Evolutionary conservation across 2,113 vertebrate species (phyloP).

Genomic region (Scytalopus superciliaris): DNA sequence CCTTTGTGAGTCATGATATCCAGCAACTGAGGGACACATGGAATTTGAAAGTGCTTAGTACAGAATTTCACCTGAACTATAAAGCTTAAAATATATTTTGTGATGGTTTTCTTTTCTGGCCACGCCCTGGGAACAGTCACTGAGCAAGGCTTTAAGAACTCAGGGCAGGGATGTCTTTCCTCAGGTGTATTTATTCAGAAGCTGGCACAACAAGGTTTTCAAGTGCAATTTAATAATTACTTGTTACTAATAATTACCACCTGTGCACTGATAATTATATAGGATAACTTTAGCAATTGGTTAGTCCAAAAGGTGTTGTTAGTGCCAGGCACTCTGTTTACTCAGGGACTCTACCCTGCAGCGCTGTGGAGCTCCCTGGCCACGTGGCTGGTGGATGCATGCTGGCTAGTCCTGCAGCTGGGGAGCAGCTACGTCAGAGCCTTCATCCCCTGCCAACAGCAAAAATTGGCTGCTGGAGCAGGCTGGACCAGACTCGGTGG

Average conservation of each 20-base stretch:
- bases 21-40: accelerated
- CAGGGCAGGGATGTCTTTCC: background rate
- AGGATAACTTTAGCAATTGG: background rate
- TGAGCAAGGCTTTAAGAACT: background rate
- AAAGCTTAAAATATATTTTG: background rate
- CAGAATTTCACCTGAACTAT: background rate
- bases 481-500: constrained; percentile 20
- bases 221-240: constrained; percentile 11
- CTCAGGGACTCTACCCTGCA: background rate
- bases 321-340: background rate
- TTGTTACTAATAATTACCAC: constrained; percentile 12
- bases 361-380: background rate
- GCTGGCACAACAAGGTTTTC: constrained; percentile 32
- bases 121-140: background rate
- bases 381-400: accelerated
- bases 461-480: background rate
- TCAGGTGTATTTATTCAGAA: background rate
- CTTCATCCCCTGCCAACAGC: background rate
- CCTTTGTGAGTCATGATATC: background rate
- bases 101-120: background rate
- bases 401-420: background rate
- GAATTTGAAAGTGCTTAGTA: background rate
- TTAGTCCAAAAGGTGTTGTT: background rate
- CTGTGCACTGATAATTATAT: background rate
- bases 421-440: background rate